Conservation (phyloP, 1,140 invertebrate species). For the Cotesia typhae region DNA sequence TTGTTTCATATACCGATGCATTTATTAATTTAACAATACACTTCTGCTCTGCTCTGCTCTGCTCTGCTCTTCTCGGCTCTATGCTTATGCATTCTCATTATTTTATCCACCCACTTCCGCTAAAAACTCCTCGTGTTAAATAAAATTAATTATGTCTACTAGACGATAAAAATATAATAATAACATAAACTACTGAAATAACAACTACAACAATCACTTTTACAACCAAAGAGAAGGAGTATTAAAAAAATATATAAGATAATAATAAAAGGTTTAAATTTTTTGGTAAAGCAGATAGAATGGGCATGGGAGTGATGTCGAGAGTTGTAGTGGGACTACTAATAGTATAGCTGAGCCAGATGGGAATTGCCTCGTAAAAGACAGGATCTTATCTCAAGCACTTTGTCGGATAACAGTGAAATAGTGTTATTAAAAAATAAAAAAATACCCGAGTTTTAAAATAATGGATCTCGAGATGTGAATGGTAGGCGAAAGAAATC, state of each 20-base stretch:
- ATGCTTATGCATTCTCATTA: background rate
- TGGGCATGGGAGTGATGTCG: constrained; percentile 6
- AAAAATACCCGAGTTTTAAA: too few relatives aligned
- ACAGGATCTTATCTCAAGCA: constrained; percentile 2
- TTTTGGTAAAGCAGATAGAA: constrained; percentile 13
- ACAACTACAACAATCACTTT: too few relatives aligned
- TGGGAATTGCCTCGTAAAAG: constrained; percentile 2
- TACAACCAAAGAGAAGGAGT: too few relatives aligned
- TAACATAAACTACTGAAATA: too few relatives aligned
- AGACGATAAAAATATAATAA: too few relatives aligned
- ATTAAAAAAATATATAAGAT: too few relatives aligned
- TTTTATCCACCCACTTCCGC: background rate
- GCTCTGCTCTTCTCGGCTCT: background rate
- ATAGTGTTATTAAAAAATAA: too few relatives aligned
- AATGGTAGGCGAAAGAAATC: too few relatives aligned
- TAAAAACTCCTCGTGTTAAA: too few relatives aligned
- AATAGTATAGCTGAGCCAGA: background rate
- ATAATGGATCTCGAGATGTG: too few relatives aligned
- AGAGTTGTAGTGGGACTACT: background rate
- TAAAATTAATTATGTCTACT: too few relatives aligned
- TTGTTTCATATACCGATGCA: constrained; percentile 21
- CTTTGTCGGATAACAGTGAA: too few relatives aligned
- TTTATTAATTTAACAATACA: constrained; percentile 1
- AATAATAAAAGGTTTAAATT: background rate
- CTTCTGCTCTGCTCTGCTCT: background rate